These are phyloP conservation scores for Brachionus paranguensis DNA, from an alignment of 1,140 invertebrate genomes.

Conservation along the genomic window DNA sequence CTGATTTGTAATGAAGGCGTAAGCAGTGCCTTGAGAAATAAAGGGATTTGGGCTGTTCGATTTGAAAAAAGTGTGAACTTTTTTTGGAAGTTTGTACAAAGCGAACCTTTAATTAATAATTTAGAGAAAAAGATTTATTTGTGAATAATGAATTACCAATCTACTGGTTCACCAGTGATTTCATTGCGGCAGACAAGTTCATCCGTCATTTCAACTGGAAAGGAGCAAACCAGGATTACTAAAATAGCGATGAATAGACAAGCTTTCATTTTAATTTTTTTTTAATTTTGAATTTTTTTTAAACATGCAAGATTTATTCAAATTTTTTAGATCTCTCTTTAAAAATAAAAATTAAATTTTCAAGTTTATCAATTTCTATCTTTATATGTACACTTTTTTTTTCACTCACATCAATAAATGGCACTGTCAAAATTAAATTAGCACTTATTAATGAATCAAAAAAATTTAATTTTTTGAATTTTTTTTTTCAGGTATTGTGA, in stretches of 20 bases:
- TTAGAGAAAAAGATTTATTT: neutral
- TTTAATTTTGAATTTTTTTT: neutral
- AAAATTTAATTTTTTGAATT: no score
- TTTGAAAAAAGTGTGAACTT: neutral
- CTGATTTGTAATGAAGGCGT: neutral
- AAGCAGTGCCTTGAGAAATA: constrained; percentile 4
- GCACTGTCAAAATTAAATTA: no score
- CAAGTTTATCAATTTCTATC: no score
- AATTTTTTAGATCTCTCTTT: neutral
- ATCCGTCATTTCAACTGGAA: neutral
- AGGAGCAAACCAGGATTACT: neutral
- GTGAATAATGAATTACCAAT: neutral
- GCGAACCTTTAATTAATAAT: neutral
- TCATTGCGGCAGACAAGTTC: constrained; percentile 27
- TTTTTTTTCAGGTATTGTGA: no score
- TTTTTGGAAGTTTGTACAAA: constrained; percentile 34
- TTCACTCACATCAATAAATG: no score
- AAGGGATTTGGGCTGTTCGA: neutral
- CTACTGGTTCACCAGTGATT: constrained; percentile 12
- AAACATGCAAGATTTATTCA: neutral
- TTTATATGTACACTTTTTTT: no score
- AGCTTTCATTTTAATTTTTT: neutral
- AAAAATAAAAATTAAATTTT: no score
- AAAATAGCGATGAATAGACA: neutral
- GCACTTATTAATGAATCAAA: no score